These are phyloP conservation scores for Drosophila pruinosa DNA, from an alignment of 1,140 invertebrate genomes.

Conservation along the genomic window DNA sequence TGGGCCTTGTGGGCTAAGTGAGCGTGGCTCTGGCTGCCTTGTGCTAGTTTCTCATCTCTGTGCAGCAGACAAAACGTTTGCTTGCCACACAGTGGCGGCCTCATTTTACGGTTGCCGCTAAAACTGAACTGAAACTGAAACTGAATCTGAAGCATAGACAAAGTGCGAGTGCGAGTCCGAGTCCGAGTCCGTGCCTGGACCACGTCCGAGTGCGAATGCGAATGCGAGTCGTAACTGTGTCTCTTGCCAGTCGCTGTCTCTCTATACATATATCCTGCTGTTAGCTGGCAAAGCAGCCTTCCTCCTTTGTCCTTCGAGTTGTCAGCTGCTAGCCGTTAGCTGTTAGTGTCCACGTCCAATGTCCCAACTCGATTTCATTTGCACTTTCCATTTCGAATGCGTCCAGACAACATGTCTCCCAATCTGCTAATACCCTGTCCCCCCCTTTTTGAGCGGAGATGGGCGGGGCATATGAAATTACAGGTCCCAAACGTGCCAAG, in stretches of 20 bases:
- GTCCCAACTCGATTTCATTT: slow-evolving; percentile 44
- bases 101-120: slow-evolving; percentile 52
- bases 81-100: slow-evolving; percentile 48
- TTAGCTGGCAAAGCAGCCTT: slow-evolving; percentile 8
- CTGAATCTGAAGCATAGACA: slow-evolving; percentile 26
- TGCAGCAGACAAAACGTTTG: slow-evolving; percentile 46
- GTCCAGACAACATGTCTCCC: slow-evolving; percentile 37
- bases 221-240: not conserved
- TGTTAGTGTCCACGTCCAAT: slow-evolving; percentile 14
- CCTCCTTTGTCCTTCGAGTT: slow-evolving; percentile 17
- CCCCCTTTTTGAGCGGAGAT: not conserved
- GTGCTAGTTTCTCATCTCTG: slow-evolving; percentile 67
- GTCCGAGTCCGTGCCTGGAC: not conserved
- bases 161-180: slow-evolving; percentile 1
- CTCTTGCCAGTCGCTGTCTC: not conserved
- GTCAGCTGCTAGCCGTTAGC: slow-evolving; percentile 15
- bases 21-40: slow-evolving; percentile 65
- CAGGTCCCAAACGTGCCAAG: not conserved
- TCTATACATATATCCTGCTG: not conserved
- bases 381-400: slow-evolving; percentile 46
- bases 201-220: not conserved
- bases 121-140: slow-evolving; percentile 41
- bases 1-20: not conserved
- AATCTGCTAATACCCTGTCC: slow-evolving; percentile 28
- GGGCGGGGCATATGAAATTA: not conserved